Evolutionary conservation across 2,797 vertebrate species (phyloP), one percentile per base, ranked within the genome.

Genomic region (Hafferia zeledoni): DNA sequence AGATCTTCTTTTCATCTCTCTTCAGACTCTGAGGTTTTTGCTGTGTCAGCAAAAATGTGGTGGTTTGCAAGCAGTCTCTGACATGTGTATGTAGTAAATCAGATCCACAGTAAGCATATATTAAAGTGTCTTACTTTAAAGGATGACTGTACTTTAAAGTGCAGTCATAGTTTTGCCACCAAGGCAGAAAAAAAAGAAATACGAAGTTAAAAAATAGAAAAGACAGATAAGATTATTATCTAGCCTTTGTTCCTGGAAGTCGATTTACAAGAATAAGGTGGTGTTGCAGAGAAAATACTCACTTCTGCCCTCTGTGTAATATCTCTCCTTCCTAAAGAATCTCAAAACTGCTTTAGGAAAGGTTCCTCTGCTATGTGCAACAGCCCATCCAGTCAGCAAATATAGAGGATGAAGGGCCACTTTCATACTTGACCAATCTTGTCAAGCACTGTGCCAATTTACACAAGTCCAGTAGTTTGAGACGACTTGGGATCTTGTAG

Each of bases 1-100:
- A 53, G 74, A 60, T 72, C 31, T 95, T 90, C 55, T 55, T 84
- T 90, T 93, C 53, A 63, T 87, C 64, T 83, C 23, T 84, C 59
- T 71, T 93, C 43, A 85, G 37, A 56, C 59, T 77, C 25, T 37
- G 43, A 89, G 31, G 25, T 30, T 82, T 89, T 83, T 87, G 71
- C 84, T 80, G 64, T 9, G 5, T 83, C 64, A 90, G 87, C 75
- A 74, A 46, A 93, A 93, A 49, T 52, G 17, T 59, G 17, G 53
- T 68, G 53, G 61, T 75, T 96, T 90, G 47, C 52, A 70, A 2
- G 2, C 55, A 30, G 49, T 72, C 30, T 83, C 17, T 89, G 64
- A n/a, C 63, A 30, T 33, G 17, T 43, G 17, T n/a, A 1, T 59
- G 39, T 41, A 87, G 64, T 80, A 92, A 89, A 90, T 77, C 18